phyloP scores from a whole-genome alignment of 2,113 vertebrate genomes.

The Gobiocypris rarus region DNA sequence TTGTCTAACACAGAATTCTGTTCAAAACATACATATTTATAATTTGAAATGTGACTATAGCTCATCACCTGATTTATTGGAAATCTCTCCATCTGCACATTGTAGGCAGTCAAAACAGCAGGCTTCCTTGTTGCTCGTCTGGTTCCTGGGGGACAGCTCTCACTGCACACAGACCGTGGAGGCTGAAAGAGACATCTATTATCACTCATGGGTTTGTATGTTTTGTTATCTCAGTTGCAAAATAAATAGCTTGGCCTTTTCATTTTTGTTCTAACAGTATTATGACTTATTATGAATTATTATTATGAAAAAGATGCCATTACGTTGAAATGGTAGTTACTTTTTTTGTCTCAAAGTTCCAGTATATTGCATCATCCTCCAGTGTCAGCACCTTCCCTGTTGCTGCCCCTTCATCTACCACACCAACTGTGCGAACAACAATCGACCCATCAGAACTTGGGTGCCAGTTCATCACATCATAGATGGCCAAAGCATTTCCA shows the following conservation, averaged over 20 bases:
- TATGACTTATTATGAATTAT: no score
- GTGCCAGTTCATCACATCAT: slow-evolving; percentile 63
- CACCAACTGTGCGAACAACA: slow-evolving; percentile 64
- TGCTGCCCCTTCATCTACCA: slow-evolving; percentile 63
- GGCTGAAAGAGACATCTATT: slow-evolving; percentile 57
- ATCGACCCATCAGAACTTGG: slow-evolving; percentile 62
- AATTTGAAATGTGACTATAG: background rate
- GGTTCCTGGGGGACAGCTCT: slow-evolving; percentile 75
- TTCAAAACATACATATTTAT: background rate
- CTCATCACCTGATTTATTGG: slow-evolving; percentile 65
- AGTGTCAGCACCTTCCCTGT: slow-evolving; percentile 63
- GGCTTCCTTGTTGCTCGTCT: slow-evolving; percentile 69
- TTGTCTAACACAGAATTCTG: background rate
- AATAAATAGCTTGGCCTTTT: background rate
- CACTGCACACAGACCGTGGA: slow-evolving; percentile 75
- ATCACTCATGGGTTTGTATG: background rate
- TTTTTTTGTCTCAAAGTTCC: slow-evolving; percentile 43
- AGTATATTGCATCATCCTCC: slow-evolving; percentile 67
- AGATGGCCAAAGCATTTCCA: slow-evolving; percentile 25
- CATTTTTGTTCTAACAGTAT: background rate
- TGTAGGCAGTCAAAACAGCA: slow-evolving; percentile 81
- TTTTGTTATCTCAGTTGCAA: background rate
- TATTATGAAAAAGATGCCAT: background rate
- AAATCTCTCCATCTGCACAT: slow-evolving; percentile 78
- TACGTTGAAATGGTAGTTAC: slow-evolving; percentile 42